Base-by-base conservation (phyloP, 2,797 vertebrate species). In the Halcyon leucocephala region DNA sequence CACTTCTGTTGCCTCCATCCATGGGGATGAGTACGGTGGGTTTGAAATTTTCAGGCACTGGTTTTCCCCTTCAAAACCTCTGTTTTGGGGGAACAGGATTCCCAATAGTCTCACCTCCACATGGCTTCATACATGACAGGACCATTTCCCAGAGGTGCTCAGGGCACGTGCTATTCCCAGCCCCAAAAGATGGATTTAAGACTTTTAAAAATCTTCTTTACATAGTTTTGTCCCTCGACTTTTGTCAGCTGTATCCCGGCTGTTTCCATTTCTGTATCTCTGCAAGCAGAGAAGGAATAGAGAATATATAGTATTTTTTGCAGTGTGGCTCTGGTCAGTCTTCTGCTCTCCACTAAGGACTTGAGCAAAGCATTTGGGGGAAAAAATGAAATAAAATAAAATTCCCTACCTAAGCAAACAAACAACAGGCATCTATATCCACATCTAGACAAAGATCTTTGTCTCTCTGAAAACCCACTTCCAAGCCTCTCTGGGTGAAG, bases 391-490 rank as follows among this genome's bases (percentile, higher is more conserved):
- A 31, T 2, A 19, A 46, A 66, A 15, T 2, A 20, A 42, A 76
- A 78, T 4, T 44, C 22, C 15, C 21, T 33, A 24, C 9, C 20
- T 46, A 66, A 57, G 1, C 31, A 71, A 80, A 55, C 3, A 14
- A 44, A 58, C 2, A 6, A 54, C 2, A 7, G 5, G 7, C 12
- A 26, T 7, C 1, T 20, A 18, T 21, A 55, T 26, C 29, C 49
- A 48, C 7, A 18, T 35, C 31, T 18, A 6, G 2, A 10, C 12
- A 18, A 64, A n/a, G 22, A 29, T n/a, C 21, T 49, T 51, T n/a
- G 14, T 42, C 17, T 26, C 37, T 64, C 41, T 54, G 64, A 26
- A 90, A 90, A 80, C 12, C 17, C 29, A 24, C 8, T 80, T 37
- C 33, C 33, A 54, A 31, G 58, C 25, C 8, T 48, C 24, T 28